Percentiles rank a stretch among this genome's conserved stretches.
phyloP scores from a whole-genome alignment of 2,113 vertebrate genomes.

The Dasyurus viverrinus region DNA sequence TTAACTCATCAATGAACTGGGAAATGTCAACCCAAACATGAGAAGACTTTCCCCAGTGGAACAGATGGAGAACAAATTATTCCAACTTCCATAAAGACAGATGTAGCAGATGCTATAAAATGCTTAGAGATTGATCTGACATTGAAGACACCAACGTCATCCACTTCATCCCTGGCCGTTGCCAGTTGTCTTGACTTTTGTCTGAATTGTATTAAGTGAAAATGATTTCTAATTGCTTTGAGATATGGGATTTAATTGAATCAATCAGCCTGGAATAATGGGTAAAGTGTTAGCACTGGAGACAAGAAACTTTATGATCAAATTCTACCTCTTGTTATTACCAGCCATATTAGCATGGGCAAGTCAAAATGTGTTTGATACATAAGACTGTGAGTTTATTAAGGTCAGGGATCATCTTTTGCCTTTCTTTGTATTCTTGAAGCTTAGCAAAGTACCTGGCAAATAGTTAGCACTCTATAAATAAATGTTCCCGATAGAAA shows the following conservation, averaged over 20 bases:
- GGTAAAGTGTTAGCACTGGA: not conserved
- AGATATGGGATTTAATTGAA: not conserved
- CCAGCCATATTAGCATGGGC: not conserved
- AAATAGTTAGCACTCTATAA: not conserved
- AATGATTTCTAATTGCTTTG: not conserved
- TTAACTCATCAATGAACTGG: not conserved
- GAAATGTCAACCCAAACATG: not conserved
- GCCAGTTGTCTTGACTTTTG: not conserved
- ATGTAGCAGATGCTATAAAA: not conserved
- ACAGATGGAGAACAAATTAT: not conserved
- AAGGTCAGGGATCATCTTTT: not conserved
- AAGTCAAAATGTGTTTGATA: not conserved
- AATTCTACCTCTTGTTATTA: not conserved
- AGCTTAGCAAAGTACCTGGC: not conserved
- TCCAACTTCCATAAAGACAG: not conserved
- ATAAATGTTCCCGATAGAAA: not conserved
- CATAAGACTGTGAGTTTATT: not conserved
- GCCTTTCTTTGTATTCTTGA: slow-evolving; percentile 6
- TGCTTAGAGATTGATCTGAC: not conserved
- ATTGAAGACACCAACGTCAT: not conserved
- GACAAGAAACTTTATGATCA: not conserved
- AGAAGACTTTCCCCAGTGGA: not conserved
- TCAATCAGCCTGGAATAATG: not conserved
- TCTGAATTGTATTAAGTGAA: not conserved
- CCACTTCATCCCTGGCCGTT: not conserved